These are phyloP conservation scores for Chironomus riparius DNA, from an alignment of 2,888 invertebrate species.

Conservation along the genomic window DNA sequence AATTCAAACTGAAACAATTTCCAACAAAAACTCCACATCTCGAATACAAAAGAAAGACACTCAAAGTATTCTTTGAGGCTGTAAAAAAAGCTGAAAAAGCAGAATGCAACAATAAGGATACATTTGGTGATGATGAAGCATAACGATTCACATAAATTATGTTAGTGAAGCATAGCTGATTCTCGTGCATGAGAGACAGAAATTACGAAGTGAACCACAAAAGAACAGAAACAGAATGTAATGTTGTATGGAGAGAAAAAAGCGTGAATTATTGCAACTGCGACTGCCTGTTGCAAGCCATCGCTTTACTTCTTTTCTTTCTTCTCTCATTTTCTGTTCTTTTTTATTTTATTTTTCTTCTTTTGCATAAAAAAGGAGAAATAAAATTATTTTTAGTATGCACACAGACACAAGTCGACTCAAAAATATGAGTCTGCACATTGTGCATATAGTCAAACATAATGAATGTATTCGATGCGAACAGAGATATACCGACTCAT, in stretches of 20 bases:
- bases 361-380: background rate
- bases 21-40: no score
- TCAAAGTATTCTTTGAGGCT: background rate
- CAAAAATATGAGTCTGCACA: background rate
- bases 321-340: background rate
- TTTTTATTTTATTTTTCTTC: background rate
- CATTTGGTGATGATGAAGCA: conserved; percentile 10
- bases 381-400: background rate
- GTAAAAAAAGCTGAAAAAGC: background rate
- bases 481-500: background rate
- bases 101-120: background rate
- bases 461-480: background rate
- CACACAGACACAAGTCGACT: background rate
- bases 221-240: background rate
- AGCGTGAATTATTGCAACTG: conserved; percentile 27
- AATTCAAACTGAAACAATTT: no score
- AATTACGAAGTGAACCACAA: background rate
- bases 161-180: background rate
- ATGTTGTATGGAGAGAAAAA: conserved; percentile 2
- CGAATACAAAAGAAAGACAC: background rate
- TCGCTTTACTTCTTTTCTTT: background rate
- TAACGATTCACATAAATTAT: background rate
- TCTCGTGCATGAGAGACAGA: background rate
- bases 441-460: background rate
- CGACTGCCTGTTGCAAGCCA: conserved; percentile 21